Conservation (phyloP, 2,888 invertebrate species). For the Alloscopus bannaensis region DNA sequence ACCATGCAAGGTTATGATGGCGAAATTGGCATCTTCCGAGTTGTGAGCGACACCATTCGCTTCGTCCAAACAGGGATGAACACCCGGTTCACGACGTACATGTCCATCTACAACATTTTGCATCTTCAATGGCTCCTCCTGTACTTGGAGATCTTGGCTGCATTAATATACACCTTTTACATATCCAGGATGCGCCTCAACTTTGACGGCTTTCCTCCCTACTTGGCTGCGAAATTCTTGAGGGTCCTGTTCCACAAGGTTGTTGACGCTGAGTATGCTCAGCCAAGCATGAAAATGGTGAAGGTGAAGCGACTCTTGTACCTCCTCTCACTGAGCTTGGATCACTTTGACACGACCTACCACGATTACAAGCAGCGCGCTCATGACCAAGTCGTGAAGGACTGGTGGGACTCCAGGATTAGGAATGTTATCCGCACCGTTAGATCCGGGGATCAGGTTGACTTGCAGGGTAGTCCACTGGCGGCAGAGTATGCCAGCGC, state of each 20-base stretch:
- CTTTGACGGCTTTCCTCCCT: not conserved
- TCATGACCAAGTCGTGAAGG: not conserved
- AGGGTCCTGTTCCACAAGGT: not conserved
- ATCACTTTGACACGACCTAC: not conserved
- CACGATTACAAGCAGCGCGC: not conserved
- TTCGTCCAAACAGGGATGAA: too few relatives aligned
- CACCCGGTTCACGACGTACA: not conserved
- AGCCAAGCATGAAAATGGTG: not conserved
- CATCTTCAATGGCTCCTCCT: conserved; percentile 30
- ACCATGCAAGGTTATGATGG: too few relatives aligned
- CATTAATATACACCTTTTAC: conserved; percentile 5
- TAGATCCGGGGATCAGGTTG: too few relatives aligned
- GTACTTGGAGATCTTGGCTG: not conserved
- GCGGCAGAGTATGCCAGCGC: not conserved
- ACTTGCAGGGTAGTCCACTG: not conserved
- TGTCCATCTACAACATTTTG: not conserved
- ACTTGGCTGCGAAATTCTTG: not conserved
- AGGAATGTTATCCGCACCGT: not conserved
- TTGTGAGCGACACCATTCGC: too few relatives aligned
- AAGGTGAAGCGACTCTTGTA: conserved; percentile 7
- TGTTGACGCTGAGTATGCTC: not conserved
- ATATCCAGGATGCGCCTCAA: too few relatives aligned
- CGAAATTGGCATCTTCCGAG: not conserved
- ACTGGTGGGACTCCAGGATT: conserved; percentile 15
- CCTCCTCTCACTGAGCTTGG: not conserved